Conservation (phyloP, 30 jellyfish, hydroid and myxozoan species). For the Turritopsis dohrnii region DNA sequence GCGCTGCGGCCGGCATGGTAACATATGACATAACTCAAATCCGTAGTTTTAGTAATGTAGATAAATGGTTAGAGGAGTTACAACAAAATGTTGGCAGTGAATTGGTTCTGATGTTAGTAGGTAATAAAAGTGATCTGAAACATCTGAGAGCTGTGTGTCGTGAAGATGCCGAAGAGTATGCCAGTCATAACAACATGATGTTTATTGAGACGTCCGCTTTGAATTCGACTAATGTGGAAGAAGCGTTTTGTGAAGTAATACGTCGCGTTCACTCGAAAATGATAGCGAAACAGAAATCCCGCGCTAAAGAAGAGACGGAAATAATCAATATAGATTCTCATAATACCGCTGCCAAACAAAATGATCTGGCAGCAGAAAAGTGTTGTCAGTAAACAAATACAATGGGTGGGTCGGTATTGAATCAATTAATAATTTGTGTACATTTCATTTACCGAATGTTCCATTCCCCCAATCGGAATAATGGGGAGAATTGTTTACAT, state of each 20-base stretch:
- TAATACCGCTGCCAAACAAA: not conserved
- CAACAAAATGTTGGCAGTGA: not conserved
- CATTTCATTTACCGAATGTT: no score
- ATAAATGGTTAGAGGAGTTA: constrained; percentile 15
- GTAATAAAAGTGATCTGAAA: constrained; percentile 21
- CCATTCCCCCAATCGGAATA: no score
- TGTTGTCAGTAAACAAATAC: no score
- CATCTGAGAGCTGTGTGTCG: constrained; percentile 14
- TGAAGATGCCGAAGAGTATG: constrained; percentile 17
- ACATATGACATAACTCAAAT: constrained; percentile 16
- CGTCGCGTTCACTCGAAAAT: not conserved
- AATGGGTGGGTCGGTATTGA: no score
- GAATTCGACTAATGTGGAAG: constrained; percentile 28
- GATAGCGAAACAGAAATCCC: not conserved
- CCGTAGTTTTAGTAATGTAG: not conserved
- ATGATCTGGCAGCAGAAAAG: not conserved
- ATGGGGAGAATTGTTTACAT: no score
- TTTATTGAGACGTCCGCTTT: constrained; percentile 27
- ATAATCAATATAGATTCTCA: not conserved
- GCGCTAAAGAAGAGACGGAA: not conserved
- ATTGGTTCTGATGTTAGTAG: constrained; percentile 7
- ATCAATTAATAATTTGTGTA: no score
- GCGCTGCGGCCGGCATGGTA: constrained; percentile 29
- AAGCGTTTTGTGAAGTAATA: constrained; percentile 15
- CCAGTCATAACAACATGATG: not conserved